Evolutionary conservation across 1,140 invertebrate species (phyloP).

Genomic region (Aphaenogaster ashmeadi): DNA sequence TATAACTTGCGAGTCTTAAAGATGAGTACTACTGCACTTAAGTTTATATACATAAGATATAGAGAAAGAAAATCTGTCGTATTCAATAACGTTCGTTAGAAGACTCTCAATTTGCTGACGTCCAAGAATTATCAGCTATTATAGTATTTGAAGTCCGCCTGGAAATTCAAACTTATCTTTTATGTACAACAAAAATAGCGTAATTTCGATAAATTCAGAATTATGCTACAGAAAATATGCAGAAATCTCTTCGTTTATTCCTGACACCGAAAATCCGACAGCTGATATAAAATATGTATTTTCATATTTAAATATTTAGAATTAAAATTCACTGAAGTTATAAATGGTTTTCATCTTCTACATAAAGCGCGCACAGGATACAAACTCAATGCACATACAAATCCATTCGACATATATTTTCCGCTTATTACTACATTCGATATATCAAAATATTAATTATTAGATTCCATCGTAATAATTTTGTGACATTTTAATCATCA

Average conservation of each 20-base stretch:
- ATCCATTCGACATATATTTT: neutral
- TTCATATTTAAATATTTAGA: conserved; percentile 2
- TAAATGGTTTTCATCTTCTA: neutral
- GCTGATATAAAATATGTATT: neutral
- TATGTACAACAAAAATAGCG: neutral
- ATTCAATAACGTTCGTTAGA: neutral
- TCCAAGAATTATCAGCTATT: neutral
- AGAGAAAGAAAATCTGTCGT: neutral
- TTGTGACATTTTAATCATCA: neutral
- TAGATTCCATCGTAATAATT: neutral
- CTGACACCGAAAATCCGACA: neutral
- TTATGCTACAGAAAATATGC: neutral
- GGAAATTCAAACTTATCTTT: conserved; percentile 1
- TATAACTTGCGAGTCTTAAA: conserved; percentile 13
- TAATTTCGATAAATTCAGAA: neutral
- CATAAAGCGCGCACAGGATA: neutral
- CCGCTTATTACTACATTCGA: neutral
- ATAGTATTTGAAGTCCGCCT: neutral
- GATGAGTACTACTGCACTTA: neutral
- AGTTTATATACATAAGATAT: neutral
- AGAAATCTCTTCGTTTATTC: conserved; percentile 20
- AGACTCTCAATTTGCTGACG: neutral
- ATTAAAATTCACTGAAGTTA: conserved; percentile 4
- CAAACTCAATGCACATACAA: neutral
- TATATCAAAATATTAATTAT: neutral